These are phyloP conservation scores for Lasioglossum malachurum DNA, from an alignment of 2,888 invertebrate genomes.

Conservation along the genomic window DNA sequence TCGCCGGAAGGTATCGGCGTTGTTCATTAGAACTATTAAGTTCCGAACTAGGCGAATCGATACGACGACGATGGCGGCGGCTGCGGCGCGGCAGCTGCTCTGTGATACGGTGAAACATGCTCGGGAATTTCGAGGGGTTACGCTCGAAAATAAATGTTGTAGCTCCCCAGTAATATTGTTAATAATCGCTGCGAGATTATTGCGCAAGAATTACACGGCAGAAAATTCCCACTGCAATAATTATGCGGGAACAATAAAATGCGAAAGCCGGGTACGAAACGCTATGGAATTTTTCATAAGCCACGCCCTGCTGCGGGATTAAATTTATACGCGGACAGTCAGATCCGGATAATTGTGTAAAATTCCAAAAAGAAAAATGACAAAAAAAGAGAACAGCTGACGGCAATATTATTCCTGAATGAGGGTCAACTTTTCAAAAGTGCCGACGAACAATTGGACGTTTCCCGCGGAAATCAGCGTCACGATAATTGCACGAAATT, in stretches of 20 bases:
- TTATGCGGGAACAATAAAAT: neutral
- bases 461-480: neutral
- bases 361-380: neutral
- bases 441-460: neutral
- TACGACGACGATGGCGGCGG: neutral
- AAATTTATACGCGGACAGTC: slow-evolving; percentile 2
- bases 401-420: slow-evolving; percentile 14
- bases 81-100: neutral
- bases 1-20: neutral
- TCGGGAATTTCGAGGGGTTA: neutral
- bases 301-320: slow-evolving; percentile 4
- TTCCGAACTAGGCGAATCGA: slow-evolving; percentile 3
- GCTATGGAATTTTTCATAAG: slow-evolving; percentile 2
- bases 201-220: neutral
- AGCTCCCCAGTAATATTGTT: neutral
- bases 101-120: neutral
- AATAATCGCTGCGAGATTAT: neutral
- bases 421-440: slow-evolving; percentile 10
- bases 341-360: neutral
- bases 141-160: neutral
- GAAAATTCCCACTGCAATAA: neutral
- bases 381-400: neutral
- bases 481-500: neutral
- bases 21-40: neutral
- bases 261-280: neutral